These are phyloP conservation scores for Dicrurus megarhynchus DNA, from an alignment of 2,113 vertebrate species.

Conservation along the genomic window DNA sequence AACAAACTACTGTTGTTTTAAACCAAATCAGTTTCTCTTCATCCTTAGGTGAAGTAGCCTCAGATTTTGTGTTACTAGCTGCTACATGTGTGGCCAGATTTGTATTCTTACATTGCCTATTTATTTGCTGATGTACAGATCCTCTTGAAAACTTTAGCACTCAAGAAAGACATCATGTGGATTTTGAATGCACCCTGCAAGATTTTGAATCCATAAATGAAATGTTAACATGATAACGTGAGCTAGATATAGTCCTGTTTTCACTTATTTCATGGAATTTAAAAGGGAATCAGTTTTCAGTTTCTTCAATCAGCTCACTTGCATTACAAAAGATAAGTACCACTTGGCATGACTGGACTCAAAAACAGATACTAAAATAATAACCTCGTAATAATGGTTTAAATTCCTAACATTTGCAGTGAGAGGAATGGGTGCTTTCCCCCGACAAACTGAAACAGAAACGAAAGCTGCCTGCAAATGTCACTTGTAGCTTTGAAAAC, in stretches of 20 bases:
- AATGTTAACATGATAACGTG: slow-evolving; percentile 53
- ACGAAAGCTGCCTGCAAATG: background rate
- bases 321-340: slow-evolving; percentile 70
- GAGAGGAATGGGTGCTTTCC: background rate
- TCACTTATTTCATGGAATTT: slow-evolving; percentile 55
- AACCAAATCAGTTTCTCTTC: background rate
- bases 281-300: slow-evolving; percentile 47
- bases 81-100: background rate
- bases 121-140: slow-evolving; percentile 71
- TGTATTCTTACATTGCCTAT: slow-evolving; percentile 53
- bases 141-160: slow-evolving; percentile 63
- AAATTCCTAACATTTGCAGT: slow-evolving; percentile 31
- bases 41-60: background rate
- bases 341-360: slow-evolving; percentile 56
- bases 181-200: slow-evolving; percentile 62
- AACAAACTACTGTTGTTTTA: background rate
- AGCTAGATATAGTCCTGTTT: slow-evolving; percentile 44
- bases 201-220: slow-evolving; percentile 58
- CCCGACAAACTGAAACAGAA: background rate
- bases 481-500: background rate
- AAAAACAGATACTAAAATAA: slow-evolving; percentile 65
- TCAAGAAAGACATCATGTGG: slow-evolving; percentile 67
- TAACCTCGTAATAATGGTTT: slow-evolving; percentile 50
- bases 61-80: background rate
- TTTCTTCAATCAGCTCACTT: slow-evolving; percentile 64